Evolutionary conservation across 2,113 vertebrate species (phyloP), one percentile per base, ranked within the genome.

Genomic region (Amphilophus citrinellus): DNA sequence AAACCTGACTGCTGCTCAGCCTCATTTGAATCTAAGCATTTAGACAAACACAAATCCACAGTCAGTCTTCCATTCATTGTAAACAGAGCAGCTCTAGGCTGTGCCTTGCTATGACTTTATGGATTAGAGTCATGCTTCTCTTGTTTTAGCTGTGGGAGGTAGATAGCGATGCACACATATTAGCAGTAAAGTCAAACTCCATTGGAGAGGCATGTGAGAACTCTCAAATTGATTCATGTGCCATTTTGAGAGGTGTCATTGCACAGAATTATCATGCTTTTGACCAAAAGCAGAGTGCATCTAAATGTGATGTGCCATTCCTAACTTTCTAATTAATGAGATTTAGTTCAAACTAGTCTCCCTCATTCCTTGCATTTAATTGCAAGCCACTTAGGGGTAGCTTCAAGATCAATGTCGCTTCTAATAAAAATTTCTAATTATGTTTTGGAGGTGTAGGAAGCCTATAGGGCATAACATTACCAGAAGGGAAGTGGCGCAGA

Each of bases 381-480:
- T 90, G 87, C 86, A 80, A 86, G 77, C 65, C 87, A 79, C 84
- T 88, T 82, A 84, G 7, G 44, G 80, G 56, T 66, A 80, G 86
- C 86, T 91, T 87, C 77, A 60, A 83, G 61, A 90, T 88, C 88
- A 85, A 17, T 84, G 91, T 85, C 11, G 22, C 88, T 94, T 87
- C 82, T 91, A 88, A 91, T 92, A 85, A 90, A 89, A 89, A 84
- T 24, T 83, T 92, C 84, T 80, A 91, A 91, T 93, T 87, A 92
- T 79, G 81, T 27, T 39, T 76, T 63, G 50, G 89, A 90, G 84
- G 61, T 88, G 68, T 87, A 89, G 79, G 77, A 93, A 83, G 90
- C 86, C 93, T 91, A 77, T 22, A 65, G 86, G 88, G 89, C 83
- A 84, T 78, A 90, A 89, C 80, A 84, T 80, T 61, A 86, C 84